Evolutionary conservation across 2,797 vertebrate species (phyloP).

Genomic region (Limosa lapponica): DNA sequence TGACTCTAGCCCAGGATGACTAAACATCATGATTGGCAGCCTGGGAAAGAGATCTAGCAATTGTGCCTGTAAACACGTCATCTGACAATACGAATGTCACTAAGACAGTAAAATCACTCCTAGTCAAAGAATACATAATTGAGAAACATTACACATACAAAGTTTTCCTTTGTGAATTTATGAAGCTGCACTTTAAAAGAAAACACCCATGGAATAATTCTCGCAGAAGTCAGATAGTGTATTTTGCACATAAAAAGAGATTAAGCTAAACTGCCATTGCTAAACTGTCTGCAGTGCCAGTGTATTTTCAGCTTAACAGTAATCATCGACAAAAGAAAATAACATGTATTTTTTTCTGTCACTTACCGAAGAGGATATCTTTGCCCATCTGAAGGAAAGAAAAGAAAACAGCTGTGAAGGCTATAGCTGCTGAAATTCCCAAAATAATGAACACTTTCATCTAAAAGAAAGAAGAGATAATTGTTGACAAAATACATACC

Average conservation of each 20-base stretch:
- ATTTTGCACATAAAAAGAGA: neutral
- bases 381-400: slow-evolving; percentile 7
- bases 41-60: neutral
- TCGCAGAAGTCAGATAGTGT: neutral
- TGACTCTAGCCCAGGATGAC: neutral
- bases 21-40: neutral
- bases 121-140: neutral
- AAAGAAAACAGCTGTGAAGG: slow-evolving; percentile 47
- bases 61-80: fast-evolving
- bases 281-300: neutral
- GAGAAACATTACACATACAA: neutral
- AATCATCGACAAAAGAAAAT: neutral
- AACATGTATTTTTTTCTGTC: neutral
- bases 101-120: neutral
- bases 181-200: neutral
- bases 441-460: slow-evolving; percentile 57
- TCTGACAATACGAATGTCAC: neutral
- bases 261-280: neutral
- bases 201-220: neutral
- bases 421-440: slow-evolving; percentile 24
- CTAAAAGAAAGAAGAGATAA: slow-evolving; percentile 35
- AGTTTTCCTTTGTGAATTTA: neutral
- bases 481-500: neutral
- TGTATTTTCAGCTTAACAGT: neutral
- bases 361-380: slow-evolving; percentile 68